These are phyloP conservation scores for Sciurus niger DNA, from an alignment of 2,113 vertebrate genomes.

Conservation along the genomic window DNA sequence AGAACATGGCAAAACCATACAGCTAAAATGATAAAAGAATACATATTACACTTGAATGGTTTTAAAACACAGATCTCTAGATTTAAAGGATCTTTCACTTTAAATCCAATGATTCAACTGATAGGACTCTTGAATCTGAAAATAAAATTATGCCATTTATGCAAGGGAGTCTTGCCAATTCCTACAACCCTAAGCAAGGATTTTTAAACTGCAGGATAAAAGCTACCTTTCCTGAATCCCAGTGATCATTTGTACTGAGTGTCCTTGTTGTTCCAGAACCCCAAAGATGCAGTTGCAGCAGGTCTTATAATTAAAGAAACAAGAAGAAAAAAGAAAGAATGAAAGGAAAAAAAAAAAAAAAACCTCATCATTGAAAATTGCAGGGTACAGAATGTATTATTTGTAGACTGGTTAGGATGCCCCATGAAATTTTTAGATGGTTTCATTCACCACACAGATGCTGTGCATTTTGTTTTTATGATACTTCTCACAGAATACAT, in stretches of 20 bases:
- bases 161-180: background rate
- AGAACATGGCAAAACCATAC: slow-evolving; percentile 96
- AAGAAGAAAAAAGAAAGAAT: background rate
- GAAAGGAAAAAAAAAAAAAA: background rate
- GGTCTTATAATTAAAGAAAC: background rate
- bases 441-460: background rate
- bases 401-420: background rate
- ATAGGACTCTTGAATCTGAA: background rate
- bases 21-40: slow-evolving; percentile 90
- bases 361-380: background rate
- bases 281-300: background rate
- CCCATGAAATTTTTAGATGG: background rate
- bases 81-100: too few species aligned
- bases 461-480: background rate
- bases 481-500: slow-evolving; percentile 14
- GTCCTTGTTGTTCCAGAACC: background rate
- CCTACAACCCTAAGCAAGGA: background rate
- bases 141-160: background rate
- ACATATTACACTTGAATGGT: slow-evolving; percentile 4
- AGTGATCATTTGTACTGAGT: background rate
- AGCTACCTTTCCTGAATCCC: background rate
- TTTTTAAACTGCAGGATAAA: background rate
- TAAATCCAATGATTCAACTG: too few species aligned
- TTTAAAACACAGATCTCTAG: slow-evolving; percentile 42
- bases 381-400: too few species aligned